Conservation (phyloP, 2,888 invertebrate genomes). For the Drosophila prolongata region DNA sequence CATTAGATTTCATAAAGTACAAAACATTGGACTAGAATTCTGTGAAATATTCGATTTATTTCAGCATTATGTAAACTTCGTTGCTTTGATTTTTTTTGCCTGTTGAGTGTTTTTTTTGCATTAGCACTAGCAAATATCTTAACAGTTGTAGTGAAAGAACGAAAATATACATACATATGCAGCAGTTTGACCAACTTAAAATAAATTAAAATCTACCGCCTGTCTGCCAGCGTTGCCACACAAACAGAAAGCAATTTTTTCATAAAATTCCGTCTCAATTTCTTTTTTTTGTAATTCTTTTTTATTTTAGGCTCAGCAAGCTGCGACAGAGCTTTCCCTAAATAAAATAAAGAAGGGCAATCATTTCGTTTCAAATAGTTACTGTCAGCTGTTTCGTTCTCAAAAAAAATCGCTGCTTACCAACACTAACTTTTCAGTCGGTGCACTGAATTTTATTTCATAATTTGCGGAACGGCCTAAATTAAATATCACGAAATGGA, state of each 20-base stretch:
- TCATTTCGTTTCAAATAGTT: neutral
- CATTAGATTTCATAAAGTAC: too few relatives aligned
- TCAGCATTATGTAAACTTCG: too few relatives aligned
- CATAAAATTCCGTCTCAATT: neutral
- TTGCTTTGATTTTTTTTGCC: too few relatives aligned
- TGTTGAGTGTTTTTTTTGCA: too few relatives aligned
- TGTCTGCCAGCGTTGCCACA: neutral
- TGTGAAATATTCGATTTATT: too few relatives aligned
- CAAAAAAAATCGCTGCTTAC: neutral
- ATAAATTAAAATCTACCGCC: neutral
- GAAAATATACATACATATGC: too few relatives aligned
- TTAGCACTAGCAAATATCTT: too few relatives aligned
- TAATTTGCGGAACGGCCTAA: slow-evolving; percentile 20
- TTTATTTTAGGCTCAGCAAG: neutral
- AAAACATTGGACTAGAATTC: too few relatives aligned
- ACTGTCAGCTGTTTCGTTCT: neutral
- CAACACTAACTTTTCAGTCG: slow-evolving; percentile 7
- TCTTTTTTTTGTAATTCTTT: too few relatives aligned
- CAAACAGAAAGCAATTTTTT: neutral
- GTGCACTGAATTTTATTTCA: slow-evolving; percentile 15
- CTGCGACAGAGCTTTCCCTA: neutral
- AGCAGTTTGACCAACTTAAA: too few relatives aligned
- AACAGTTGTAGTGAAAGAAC: too few relatives aligned
- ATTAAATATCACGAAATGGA: slow-evolving; percentile 59
- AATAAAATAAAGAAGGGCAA: neutral